Evolutionary conservation across 2,888 invertebrate genomes (phyloP), one percentile per base, ranked within the genome.

Genomic region (Catocala sponsa): DNA sequence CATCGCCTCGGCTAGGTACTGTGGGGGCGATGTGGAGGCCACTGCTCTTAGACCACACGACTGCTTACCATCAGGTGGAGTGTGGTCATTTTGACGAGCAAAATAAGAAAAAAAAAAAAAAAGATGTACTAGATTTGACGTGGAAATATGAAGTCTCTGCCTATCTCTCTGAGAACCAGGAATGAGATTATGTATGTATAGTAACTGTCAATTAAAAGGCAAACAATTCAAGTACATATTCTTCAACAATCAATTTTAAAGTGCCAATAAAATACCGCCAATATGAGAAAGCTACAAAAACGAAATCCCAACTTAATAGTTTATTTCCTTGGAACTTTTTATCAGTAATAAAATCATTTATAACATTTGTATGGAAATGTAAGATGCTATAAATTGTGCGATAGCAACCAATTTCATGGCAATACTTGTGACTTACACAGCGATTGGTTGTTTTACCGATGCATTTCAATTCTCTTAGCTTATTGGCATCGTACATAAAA

Each of bases 401-500:
- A 81, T 74, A 72, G 72, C 66, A 72, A 66, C 72, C 79, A 83
- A 84, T 84, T 84, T 84, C 84, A 84, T 79, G 83, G 67, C 74
- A 74, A 73, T 81, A 73, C 72, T 65, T 73, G 75, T 72, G 78
- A 71, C 65, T 79, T 78, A 80, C 79, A 76, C 76, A 67, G 59
- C 55, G 69, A 65, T 80, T 82, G 78, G 76, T 75, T 77, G 74
- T 76, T 82, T 81, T 79, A 79, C 74, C 72, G 74, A 59, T 70
- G 78, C 76, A 81, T 82, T 79, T 79, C 63, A 78, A 77, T 77
- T 80, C 65, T 67, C 70, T 68, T 81, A 76, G 77, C 76, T 73
- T 77, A 77, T 76, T 78, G 74, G 63, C 63, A 70, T 65, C 7
- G 55, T 50, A 63, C 55, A 78, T 79, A 78, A 76, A 76, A 71